Base-by-base conservation (phyloP, 2,888 invertebrate species). In the Pristionchus fissidentatus region DNA sequence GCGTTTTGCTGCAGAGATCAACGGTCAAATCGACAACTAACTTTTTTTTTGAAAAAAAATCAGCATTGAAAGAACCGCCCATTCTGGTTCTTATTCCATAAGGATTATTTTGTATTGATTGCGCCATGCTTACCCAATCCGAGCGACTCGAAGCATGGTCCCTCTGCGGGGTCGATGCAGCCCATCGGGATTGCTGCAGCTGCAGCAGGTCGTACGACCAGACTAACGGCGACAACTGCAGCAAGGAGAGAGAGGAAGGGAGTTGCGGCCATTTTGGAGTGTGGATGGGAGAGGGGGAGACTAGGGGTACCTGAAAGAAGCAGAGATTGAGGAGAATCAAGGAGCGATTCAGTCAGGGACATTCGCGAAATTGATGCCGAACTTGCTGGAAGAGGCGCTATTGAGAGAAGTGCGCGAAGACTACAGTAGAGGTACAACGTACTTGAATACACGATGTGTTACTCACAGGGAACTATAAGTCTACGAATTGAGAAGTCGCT, bases 1-100 rank as follows among this genome's bases (percentile, higher is more conserved):
- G 52, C 78, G 52, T 29, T 78, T 78, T 13, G 15, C 55, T 55
- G 78, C 29, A 60, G n/a, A 26, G n/a, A 60, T 49, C 10, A 19
- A 49, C 13, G 13, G 19, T 49, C 19, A 13, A 13, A 49, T 49
- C 19, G 10, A 49, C 19, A 49, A 13, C 19, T 49, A 49, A 49
- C 19, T 10, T 49, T 13, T 49, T 49, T 49, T 13, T 49, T 10
- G 49, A 49, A 19, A 49, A 19, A 49, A 49, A 49, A 13, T 49
- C 49, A 10, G 19, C 19, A 49, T 49, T 49, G 49, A 19, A 13
- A 10, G 10, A 49, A 19, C 13, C 49, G 10, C 10, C 49, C 19
- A 49, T 49, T 49, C 19, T 10, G 13, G 49, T 49, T 49, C n/a
- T n/a, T n/a, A n/a, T n/a, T n/a, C n/a, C n/a, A n/a, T n/a, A n/a